Evolutionary conservation across 2,797 vertebrate genomes (phyloP), one percentile per base, ranked within the genome.

Genomic region (Hydrophis major): DNA sequence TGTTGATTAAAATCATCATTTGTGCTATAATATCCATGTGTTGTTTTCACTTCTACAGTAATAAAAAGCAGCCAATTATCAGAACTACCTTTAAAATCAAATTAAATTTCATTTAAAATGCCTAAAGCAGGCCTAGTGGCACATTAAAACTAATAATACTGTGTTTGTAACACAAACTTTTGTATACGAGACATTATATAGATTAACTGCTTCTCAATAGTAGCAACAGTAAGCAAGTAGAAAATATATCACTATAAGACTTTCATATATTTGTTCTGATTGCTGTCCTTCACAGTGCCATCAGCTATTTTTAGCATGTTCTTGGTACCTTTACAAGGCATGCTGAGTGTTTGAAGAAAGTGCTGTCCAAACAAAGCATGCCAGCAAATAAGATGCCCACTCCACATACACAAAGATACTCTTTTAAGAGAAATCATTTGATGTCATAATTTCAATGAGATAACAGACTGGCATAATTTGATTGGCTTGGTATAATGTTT

Each of bases 141-240:
- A 83, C 59, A n/a, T 59, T 37, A 32, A 78, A 55, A 50, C 3
- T 69, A 88, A 42, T 4, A 25, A 1, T 12, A 47, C 47, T 5
- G 47, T 5, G 4, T 53, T 32, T 78, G 32, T 83, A 66, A 55
- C 56, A n/a, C 2, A 1, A 50, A 22, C 5, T 57, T 61, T 25
- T 47, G 18, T 13, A 28, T 94, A 37, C 89, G 93, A 92, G 63
- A 96, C 86, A 20, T 22, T 93, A 60, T 94, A 57, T 53, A 87
- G 2, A 8, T 37, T 60, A 93, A 11, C 91, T 96, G 89, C 56
- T 95, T 88, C 90, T 92, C 94, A 92, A 95, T 59, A 92, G 90
- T 93, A n/a, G 0, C 50, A n/a, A 69, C 28, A 69, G 63, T 88
- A 90, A 86, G 28, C 89, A 86, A 93, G 28, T 66, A 91, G 20